Evolutionary conservation across 1,140 invertebrate species (phyloP), one percentile per base, ranked within the genome.

Genomic region (Dendroctonus ponderosae): DNA sequence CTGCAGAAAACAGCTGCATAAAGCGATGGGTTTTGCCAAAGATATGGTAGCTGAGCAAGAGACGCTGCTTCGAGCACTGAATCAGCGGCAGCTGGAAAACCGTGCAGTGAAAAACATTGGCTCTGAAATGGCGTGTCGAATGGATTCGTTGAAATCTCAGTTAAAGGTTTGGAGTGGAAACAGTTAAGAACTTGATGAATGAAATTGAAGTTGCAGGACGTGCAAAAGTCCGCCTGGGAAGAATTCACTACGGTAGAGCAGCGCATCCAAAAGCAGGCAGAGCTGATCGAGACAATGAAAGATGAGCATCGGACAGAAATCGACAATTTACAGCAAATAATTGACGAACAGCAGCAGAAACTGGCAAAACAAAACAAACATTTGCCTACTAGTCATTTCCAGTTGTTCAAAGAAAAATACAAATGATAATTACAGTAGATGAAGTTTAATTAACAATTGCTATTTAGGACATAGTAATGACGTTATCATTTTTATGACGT

Each of bases 11-110:
- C 83, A 85, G 69, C 73, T 85, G 39, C 80, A 76, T n/a, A 84
- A 85, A 72, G 82, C 82, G 1, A 83, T 84, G 72, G 73, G 70
- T 14, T 84, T 84, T 71, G 82, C 83, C 38, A 79, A 83, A 68
- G 80, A 84, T 68, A 74, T 86, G n/a, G 79, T 85, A 2, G 68
- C 67, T 2, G 82, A 86, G 66, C 84, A 85, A 60, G 85, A 86
- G 69, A 78, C 74, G 46, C 71, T 84, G 5, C 64, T 81, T 41
- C 71, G 73, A 7, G 76, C 82, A 38, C 69, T 85, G 40, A 76
- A 79, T 52, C 78, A 80, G 67, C 76, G 77, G 38, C 81, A 84
- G 66, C 79, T 82, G 70, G 82, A 84, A 74, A 83, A 80, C 63
- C 79, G 80, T 66, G 78, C 77, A 52, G 82, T 85, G 41, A 79